Evolutionary conservation across 2,113 vertebrate genomes (phyloP), one percentile per base, ranked within the genome.

Genomic region (Circaetus gallicus): DNA sequence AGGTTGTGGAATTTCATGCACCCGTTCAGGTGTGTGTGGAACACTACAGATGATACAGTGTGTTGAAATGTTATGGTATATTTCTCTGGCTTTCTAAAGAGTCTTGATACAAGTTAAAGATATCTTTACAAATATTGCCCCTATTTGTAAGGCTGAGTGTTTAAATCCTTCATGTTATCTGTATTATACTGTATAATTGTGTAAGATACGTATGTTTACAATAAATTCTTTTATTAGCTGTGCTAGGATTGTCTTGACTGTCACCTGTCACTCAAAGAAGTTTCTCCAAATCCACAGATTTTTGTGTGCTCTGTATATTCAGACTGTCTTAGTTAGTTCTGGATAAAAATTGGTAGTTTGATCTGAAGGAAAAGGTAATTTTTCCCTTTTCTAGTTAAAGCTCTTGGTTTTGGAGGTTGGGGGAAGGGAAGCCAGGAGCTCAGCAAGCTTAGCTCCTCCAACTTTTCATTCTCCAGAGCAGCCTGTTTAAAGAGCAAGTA

Each of bases 191-290:
- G 91, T 98, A 98, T 97, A 98, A 96, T 96, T 94, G 91, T 98
- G 91, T 98, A 97, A 97, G 93, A 98, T 94, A 97, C 80, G 26
- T 97, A 94, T 77, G 95, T 96, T 98, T 96, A 94, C 97, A 98
- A 97, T 98, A 98, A 98, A 98, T 93, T 85, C 94, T 97, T 98
- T 97, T 95, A 97, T 96, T 98, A 97, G 95, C 95, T 95, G 93
- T 93, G 93, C 76, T 89, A 56, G 49, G 78, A 16, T 95, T 93
- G 91, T 91, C 70, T 92, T 83, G 82, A 66, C 50, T 94, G 59
- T 72, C 45, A 73, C 63, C 5, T 83, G 43, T 86, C n/a, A 34
- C 62, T 86, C 16, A 16, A 1, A 67, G 17, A 16, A 17, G 22
- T 45, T 82, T 76, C 50, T 85, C 25, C n/a, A 50, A 8, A 85